Base-by-base conservation (phyloP, 2,113 vertebrate genomes). In the Scatophagus argus region DNA sequence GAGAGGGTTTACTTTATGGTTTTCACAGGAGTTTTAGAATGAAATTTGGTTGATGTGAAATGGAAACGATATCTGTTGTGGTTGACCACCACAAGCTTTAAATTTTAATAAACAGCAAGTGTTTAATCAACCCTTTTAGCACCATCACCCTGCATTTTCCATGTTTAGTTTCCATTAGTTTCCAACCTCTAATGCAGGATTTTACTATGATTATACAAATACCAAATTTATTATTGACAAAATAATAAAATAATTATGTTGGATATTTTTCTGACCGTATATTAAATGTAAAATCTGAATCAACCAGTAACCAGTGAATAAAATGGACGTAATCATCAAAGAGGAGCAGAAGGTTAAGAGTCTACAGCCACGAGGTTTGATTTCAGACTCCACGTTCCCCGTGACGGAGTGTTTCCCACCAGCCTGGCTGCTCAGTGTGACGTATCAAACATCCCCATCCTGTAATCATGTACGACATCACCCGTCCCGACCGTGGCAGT, bases 1-100 rank as follows among this genome's bases (percentile, higher is more conserved):
- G 4, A 16, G 34, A 74, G 65, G 73, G 63, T 83, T 81, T 61
- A 79, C 62, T 83, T 77, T 58, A 83, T 74, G 79, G 65, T 71
- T 81, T 87, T 78, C 62, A 75, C 68, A 47, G 34, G 23, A 76
- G 56, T 36, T 81, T 68, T 5, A 19, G 78, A 44, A 87, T 82
- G 17, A 79, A 13, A 71, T 74, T 83, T 44, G 25, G 31, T 9
- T 0, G 0, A 62, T 43, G 56, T 61, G 44, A 34, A 16, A 69
- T 44, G 46, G 79, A 78, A 83, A 66, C 64, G 12, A 11, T 0
- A 52, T 79, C 59, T 67, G 23, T 77, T 29, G 16, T 23, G 52
- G 56, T 47, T 43, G 8, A 67, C 41, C 56, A 39, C 47, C 19
- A 1, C 14, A 29, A 73, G 19, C n/a, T 77, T 62, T 21, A 25